Base-by-base conservation (phyloP, 2,888 invertebrate species). In the Tyria jacobaeae region DNA sequence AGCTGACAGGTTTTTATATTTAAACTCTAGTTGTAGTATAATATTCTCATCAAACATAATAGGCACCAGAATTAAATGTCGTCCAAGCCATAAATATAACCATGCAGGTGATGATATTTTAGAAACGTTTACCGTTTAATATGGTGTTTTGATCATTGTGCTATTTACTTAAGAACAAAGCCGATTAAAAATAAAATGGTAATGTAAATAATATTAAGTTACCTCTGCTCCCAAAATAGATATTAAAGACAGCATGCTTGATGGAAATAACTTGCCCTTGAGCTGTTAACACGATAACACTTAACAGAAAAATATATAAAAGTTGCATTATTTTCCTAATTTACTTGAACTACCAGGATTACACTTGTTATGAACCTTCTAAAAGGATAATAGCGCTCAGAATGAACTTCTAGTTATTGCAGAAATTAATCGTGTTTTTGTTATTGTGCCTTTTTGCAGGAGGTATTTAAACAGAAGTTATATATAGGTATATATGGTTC, bases 221-320 rank as follows among this genome's bases (percentile, higher is more conserved):
- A 51, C 51, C 51, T 51, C 3, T 34, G 15, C 35, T 35, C 7
- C 51, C 35, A 14, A 51, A 35, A 24, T 51, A 35, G 1, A 51
- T 3, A 1, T 35, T 24, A 9, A 35, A 51, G 15, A 35, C 35
- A 0, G 35, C 35, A 35, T 51, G 21, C 9, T 12, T 35, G 0
- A 51, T 24, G 1, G 15, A 35, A 9, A 51, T 35, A 7, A 51
- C 7, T 35, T 51, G 34, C 7, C 51, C 51, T 35, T 24, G 35
- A 3, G 24, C 35, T 9, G 15, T 15, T 3, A 51, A 3, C 24
- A 34, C 35, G 0, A 17, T 25, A 6, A 51, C 17, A 51, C 51
- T 35, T 24, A 51, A 51, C 15, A 51, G 1, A 24, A 51, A 3
- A 24, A 24, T 14, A 35, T 14, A 9, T 24, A 24, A 2, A 3